These are phyloP conservation scores for Emmelina monodactyla DNA, from an alignment of 2,888 invertebrate genomes.

Conservation along the genomic window DNA sequence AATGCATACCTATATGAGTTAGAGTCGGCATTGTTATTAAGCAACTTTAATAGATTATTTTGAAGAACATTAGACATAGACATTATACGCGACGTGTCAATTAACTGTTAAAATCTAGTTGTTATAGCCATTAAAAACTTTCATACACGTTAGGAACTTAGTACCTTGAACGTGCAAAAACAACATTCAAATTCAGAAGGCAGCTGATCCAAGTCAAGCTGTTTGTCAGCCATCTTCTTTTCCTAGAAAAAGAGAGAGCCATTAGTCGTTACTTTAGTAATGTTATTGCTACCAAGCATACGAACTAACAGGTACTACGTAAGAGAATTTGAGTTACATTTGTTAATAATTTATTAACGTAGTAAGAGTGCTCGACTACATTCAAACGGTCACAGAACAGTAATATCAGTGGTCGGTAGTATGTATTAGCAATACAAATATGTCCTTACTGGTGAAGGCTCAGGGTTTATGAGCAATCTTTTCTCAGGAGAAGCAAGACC, in stretches of 20 bases:
- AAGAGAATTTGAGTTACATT: too few relatives aligned
- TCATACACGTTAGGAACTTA: constrained; percentile 42
- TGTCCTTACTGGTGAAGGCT: constrained; percentile 62
- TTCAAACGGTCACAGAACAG: constrained; percentile 2
- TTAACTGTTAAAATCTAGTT: too few relatives aligned
- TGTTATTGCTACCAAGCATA: too few relatives aligned
- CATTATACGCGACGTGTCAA: too few relatives aligned
- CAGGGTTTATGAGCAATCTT: constrained; percentile 61
- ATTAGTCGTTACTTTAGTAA: too few relatives aligned
- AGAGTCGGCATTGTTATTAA: too few relatives aligned
- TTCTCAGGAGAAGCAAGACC: constrained; percentile 56
- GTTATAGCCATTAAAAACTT: neutral
- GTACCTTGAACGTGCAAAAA: constrained; percentile 95
- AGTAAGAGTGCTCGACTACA: too few relatives aligned
- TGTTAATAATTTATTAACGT: too few relatives aligned
- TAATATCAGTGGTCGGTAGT: constrained; percentile 2
- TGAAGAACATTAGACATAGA: too few relatives aligned
- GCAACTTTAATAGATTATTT: too few relatives aligned
- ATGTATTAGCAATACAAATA: constrained; percentile 19
- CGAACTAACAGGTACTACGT: too few relatives aligned
- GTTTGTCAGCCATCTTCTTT: constrained; percentile 75
- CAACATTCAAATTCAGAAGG: constrained; percentile 97
- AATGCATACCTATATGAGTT: too few relatives aligned
- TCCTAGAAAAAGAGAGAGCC: constrained; percentile 62
- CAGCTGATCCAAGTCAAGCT: constrained; percentile 85